Evolutionary conservation across 2,797 vertebrate genomes (phyloP), one percentile per base, ranked within the genome.

Genomic region (Intellagama lesueurii): DNA sequence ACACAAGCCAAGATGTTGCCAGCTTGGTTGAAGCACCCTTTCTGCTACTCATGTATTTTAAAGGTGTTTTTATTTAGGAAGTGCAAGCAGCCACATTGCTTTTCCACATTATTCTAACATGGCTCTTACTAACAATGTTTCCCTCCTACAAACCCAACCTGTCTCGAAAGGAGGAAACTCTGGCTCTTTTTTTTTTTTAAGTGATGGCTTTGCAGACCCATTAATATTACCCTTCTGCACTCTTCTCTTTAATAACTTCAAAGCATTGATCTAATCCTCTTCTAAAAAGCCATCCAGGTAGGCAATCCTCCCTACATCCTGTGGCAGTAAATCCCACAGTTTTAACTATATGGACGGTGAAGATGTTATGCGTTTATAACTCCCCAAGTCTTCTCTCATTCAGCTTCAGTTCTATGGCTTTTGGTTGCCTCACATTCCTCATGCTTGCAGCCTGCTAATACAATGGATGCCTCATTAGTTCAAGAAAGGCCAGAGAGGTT

Each of bases 11-110:
- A n/a, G 66, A 32, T 5, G 14, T 26, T n/a, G 17, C 28, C 7
- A 40, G 44, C 8, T 52, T 4, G 6, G 40, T 9, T 9, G 32
- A 60, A 81, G 14, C 11, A 0, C 19, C 30, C 5, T 87, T 90
- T 78, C 80, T 35, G 35, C 52, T 69, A 64, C 83, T 22, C 49
- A 87, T 87, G 60, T 19, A 4, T 16, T 87, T 86, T 44, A 85
- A 83, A 64, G 16, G 32, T 83, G 47, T 35, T 68, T 83, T 83
- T 52, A 26, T 11, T 75, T 78, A 8, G 52, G 56, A 81, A 56
- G 49, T 22, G 11, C 64, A 60, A 19, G 22, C 44, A 52, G 12
- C 30, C 30, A 22, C 7, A 47, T 12, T 28, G 28, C n/a, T 17
- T 49, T 32, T 8, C 64, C 22, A 56, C 8, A 6, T 22, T 69